Evolutionary conservation across 2,797 vertebrate species (phyloP).

Genomic region (Anomalospiza imberbis): DNA sequence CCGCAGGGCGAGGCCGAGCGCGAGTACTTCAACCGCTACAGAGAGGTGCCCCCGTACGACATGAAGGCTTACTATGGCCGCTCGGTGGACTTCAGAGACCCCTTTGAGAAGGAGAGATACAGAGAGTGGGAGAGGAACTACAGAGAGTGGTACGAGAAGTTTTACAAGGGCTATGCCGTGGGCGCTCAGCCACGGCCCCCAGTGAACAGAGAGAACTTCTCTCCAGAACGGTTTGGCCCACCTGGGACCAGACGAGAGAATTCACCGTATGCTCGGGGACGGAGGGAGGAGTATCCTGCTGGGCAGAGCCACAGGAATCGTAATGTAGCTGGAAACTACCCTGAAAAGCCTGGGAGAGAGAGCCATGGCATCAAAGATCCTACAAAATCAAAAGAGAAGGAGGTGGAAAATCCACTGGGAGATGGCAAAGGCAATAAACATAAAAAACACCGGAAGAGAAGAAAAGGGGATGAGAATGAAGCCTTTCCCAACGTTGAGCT

Average conservation of each 20-base stretch:
- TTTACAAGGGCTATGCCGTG: slow-evolving; percentile 83
- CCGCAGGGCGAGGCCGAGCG: slow-evolving; percentile 79
- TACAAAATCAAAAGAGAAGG: slow-evolving; percentile 81
- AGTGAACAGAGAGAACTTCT: slow-evolving; percentile 78
- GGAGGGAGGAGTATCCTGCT: slow-evolving; percentile 82
- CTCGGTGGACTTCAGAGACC: slow-evolving; percentile 84
- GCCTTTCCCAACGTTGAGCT: slow-evolving; percentile 69
- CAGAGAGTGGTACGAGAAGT: slow-evolving; percentile 93
- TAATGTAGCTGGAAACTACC: slow-evolving; percentile 66
- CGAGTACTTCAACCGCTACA: slow-evolving; percentile 78
- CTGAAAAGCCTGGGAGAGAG: slow-evolving; percentile 77
- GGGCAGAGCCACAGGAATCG: slow-evolving; percentile 75
- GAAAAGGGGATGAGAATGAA: slow-evolving; percentile 78
- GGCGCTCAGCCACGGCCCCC: slow-evolving; percentile 82
- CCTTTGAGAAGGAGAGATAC: slow-evolving; percentile 84
- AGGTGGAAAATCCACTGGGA: slow-evolving; percentile 73
- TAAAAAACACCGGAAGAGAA: slow-evolving; percentile 80
- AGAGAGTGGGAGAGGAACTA: slow-evolving; percentile 91
- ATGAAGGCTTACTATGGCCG: slow-evolving; percentile 82
- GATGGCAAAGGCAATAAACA: slow-evolving; percentile 86
- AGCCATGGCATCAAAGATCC: slow-evolving; percentile 74
- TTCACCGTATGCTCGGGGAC: slow-evolving; percentile 77
- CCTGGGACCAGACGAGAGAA: slow-evolving; percentile 72
- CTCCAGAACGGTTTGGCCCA: slow-evolving; percentile 80
- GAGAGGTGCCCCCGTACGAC: slow-evolving; percentile 82